Evolutionary conservation across 2,888 invertebrate species (phyloP).

Genomic region (Lordiphosa andalusiaca): DNA sequence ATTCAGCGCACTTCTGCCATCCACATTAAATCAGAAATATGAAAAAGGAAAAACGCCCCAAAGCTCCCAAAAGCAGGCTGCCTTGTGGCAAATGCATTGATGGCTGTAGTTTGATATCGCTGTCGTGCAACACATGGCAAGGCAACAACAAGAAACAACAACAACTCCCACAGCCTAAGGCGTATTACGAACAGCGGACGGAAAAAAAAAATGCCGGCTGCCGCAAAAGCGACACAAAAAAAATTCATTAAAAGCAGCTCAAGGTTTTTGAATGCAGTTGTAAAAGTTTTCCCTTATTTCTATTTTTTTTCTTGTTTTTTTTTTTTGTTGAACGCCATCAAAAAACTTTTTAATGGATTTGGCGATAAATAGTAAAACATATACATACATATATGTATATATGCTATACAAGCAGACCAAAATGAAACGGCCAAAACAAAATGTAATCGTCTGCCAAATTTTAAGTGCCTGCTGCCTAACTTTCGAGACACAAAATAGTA

Average conservation of each 20-base stretch:
- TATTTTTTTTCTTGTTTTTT: too few relatives aligned
- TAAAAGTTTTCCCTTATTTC: conserved; percentile 2
- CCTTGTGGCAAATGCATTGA: conserved; percentile 60
- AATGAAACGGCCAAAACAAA: too few relatives aligned
- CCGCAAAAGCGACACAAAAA: conserved; percentile 26
- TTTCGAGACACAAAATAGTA: too few relatives aligned
- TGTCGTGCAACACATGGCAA: conserved; percentile 64
- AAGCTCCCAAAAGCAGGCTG: conserved; percentile 11
- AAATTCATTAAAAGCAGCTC: conserved; percentile 33
- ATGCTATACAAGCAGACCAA: too few relatives aligned
- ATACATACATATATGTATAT: too few relatives aligned
- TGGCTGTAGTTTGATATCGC: conserved; percentile 28
- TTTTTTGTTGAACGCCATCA: conserved; percentile 24
- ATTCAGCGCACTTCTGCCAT: conserved; percentile 6
- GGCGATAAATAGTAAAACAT: conserved; percentile 2
- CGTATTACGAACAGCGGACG: conserved; percentile 18
- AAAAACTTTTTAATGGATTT: conserved; percentile 19
- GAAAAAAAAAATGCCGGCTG: conserved; percentile 14
- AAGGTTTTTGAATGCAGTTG: conserved; percentile 42
- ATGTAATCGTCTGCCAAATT: too few relatives aligned
- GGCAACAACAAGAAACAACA: conserved; percentile 25
- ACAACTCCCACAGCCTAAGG: conserved; percentile 41
- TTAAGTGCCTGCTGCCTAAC: too few relatives aligned
- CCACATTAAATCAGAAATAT: conserved; percentile 1
- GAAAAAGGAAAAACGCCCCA: not conserved